Conservation (phyloP, 2,888 invertebrate species). For the Geophilus truncorum region DNA sequence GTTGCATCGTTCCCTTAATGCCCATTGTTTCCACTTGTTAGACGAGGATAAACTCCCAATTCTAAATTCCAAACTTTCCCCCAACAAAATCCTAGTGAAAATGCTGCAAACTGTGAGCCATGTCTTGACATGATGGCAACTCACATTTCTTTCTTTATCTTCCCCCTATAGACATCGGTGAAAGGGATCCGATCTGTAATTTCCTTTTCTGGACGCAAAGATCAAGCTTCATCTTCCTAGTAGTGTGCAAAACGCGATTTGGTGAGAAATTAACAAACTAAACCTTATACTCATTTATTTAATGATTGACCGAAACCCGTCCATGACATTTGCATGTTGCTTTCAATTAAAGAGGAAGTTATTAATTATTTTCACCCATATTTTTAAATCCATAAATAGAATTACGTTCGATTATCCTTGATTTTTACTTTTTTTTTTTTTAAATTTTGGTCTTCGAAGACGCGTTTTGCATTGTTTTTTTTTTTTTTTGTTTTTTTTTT, state of each 20-base stretch:
- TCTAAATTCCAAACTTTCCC: too few relatives aligned
- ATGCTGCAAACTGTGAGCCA: not conserved
- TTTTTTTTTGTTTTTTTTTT: not conserved
- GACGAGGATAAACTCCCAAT: not conserved
- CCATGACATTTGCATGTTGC: not conserved
- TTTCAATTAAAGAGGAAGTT: too few relatives aligned
- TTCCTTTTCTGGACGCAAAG: constrained; percentile 55
- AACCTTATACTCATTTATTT: not conserved
- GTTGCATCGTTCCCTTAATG: not conserved
- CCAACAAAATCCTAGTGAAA: not conserved
- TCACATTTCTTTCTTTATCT: constrained; percentile 31
- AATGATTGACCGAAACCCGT: not conserved
- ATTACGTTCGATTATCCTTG: too few relatives aligned
- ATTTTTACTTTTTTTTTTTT: too few relatives aligned
- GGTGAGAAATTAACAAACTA: constrained; percentile 28
- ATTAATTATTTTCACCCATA: too few relatives aligned
- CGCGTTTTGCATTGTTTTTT: not conserved
- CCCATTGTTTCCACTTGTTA: not conserved
- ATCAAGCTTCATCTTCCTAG: constrained; percentile 38
- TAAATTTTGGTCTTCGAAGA: too few relatives aligned
- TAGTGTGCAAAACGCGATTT: constrained; percentile 31
- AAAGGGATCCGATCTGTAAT: constrained; percentile 81
- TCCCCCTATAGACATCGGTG: constrained; percentile 67
- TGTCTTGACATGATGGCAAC: not conserved
- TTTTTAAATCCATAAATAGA: too few relatives aligned